phyloP scores from a whole-genome alignment of 2,113 vertebrate species.

The Pterocles orientalis region DNA sequence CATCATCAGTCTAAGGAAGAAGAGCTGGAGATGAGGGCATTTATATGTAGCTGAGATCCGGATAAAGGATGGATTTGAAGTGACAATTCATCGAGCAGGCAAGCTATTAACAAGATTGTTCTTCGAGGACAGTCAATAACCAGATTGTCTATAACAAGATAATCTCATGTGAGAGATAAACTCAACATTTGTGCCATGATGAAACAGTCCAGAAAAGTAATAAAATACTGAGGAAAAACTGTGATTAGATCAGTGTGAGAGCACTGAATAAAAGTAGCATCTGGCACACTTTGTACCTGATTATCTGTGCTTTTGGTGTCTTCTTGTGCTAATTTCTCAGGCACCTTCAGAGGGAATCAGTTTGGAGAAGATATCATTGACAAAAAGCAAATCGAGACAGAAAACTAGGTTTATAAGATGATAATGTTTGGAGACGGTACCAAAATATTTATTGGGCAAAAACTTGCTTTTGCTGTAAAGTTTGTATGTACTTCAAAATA shows the following conservation, averaged over 20 bases:
- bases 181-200: neutral
- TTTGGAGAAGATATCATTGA: neutral
- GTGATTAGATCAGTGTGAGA: neutral
- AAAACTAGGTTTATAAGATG: neutral
- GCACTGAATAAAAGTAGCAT: neutral
- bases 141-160: slow-evolving; percentile 55
- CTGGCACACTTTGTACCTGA: neutral
- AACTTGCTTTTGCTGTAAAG: neutral
- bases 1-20: slow-evolving; percentile 20
- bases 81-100: slow-evolving; percentile 44
- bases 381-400: neutral
- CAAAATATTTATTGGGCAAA: neutral
- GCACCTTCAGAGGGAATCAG: neutral
- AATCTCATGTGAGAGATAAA: slow-evolving; percentile 26
- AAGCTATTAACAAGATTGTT: slow-evolving; percentile 56
- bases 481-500: neutral
- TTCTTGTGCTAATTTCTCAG: neutral
- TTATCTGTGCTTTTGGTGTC: neutral
- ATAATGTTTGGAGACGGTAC: fast-evolving
- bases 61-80: slow-evolving; percentile 54
- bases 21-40: slow-evolving; percentile 10
- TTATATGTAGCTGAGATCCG: slow-evolving; percentile 8
- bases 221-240: slow-evolving; percentile 15
- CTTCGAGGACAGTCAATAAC: slow-evolving; percentile 55
- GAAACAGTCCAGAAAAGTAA: slow-evolving; percentile 12